phyloP scores from a whole-genome alignment of 37 sponge, comb jelly and placozoan genomes.

The Cladorhizidae sp. region DNA sequence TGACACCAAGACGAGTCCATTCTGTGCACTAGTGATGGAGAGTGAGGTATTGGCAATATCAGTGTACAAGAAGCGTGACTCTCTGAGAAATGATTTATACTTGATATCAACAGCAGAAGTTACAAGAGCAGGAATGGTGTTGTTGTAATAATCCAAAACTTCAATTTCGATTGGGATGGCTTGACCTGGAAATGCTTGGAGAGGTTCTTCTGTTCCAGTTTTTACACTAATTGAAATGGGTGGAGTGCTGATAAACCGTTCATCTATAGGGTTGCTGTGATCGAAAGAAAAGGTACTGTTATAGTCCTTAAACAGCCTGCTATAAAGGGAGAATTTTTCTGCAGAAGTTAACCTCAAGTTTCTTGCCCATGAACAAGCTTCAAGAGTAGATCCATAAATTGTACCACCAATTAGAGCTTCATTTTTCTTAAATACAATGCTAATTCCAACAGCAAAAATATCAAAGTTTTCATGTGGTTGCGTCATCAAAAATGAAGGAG shows the following conservation, averaged over 20 bases:
- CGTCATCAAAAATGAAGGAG: not conserved
- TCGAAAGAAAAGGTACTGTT: constrained; percentile 4
- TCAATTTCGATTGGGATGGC: not conserved
- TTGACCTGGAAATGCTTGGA: constrained; percentile 9
- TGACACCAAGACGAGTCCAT: not conserved
- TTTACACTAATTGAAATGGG: not conserved
- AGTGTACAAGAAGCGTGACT: constrained; percentile 1
- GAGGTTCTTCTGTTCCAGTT: not conserved
- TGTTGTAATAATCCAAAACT: constrained; percentile 35
- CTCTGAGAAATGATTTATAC: not conserved
- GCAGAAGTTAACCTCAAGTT: not conserved
- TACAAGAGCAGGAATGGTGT: constrained; percentile 11
- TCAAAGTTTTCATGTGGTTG: not conserved
- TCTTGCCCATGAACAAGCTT: constrained; percentile 38
- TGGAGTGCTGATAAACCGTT: not conserved
- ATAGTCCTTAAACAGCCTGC: not conserved
- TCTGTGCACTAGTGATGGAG: not conserved
- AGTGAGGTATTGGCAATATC: not conserved
- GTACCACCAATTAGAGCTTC: constrained; percentile 19
- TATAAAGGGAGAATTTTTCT: not conserved
- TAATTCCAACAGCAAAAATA: not conserved
- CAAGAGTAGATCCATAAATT: constrained; percentile 38
- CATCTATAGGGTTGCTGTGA: not conserved
- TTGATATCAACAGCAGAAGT: not conserved
- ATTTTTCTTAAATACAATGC: constrained; percentile 18